Percentiles rank a stretch among this genome's conserved stretches.
These are phyloP conservation scores for Uropsilus gracilis DNA, from an alignment of 2,113 vertebrate species.

Conservation along the genomic window DNA sequence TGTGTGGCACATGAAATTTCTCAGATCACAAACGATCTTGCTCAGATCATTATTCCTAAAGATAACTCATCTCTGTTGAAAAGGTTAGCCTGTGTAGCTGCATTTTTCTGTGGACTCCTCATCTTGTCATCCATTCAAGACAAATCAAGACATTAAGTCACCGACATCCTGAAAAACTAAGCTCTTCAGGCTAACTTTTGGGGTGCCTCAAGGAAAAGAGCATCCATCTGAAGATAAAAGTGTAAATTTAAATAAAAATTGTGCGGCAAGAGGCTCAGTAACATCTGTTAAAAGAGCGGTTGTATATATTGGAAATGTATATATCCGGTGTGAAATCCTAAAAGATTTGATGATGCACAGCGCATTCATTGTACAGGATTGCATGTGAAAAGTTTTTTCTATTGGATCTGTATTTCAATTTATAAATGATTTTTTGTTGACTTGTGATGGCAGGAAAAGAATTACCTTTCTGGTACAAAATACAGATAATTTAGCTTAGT, in stretches of 20 bases:
- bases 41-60: constrained; percentile 96
- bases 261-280: constrained; percentile 56
- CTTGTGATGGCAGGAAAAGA: constrained; percentile 57
- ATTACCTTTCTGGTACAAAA: background rate
- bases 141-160: constrained; percentile 78
- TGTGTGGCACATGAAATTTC: constrained; percentile 98
- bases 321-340: constrained; percentile 72
- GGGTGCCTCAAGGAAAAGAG: constrained; percentile 68
- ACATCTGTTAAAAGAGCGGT: constrained; percentile 60
- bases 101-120: constrained; percentile 89
- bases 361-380: constrained; percentile 78
- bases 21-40: constrained; percentile 96
- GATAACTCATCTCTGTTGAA: constrained; percentile 92
- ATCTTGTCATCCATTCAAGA: constrained; percentile 87
- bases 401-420: constrained; percentile 80
- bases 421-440: constrained; percentile 75
- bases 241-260: constrained; percentile 27
- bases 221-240: constrained; percentile 67
- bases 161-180: constrained; percentile 38
- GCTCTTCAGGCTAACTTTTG: constrained; percentile 69
- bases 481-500: background rate
- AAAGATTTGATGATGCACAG: constrained; percentile 57
- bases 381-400: constrained; percentile 85
- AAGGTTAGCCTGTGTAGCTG: constrained; percentile 88
- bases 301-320: constrained; percentile 79